Evolutionary conservation across 2,113 vertebrate genomes (phyloP).

Genomic region (Lepus europaeus): DNA sequence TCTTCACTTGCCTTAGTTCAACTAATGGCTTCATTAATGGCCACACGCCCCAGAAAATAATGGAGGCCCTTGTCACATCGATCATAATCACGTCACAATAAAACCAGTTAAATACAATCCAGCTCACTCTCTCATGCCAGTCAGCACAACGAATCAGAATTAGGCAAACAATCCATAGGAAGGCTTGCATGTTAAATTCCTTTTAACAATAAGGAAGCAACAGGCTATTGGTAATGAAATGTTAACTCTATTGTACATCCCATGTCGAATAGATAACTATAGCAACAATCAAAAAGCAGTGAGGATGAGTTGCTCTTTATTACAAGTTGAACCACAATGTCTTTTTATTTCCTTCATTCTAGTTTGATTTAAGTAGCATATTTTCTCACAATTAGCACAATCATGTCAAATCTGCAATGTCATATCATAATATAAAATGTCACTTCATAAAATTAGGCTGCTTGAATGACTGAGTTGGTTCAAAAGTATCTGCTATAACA

Average conservation of each 20-base stretch:
- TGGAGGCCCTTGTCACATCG: constrained; percentile 91
- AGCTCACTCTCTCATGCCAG: constrained; percentile 86
- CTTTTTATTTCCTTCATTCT: constrained; percentile 73
- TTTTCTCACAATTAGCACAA: constrained; percentile 83
- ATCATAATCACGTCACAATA: constrained; percentile 93
- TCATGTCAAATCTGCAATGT: constrained; percentile 78
- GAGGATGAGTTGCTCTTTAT: constrained; percentile 72
- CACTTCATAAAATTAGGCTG: constrained; percentile 78
- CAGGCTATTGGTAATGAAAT: constrained; percentile 80
- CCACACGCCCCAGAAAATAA: constrained; percentile 90
- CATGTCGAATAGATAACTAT: constrained; percentile 77
- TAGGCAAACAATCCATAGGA: constrained; percentile 82
- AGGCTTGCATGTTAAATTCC: constrained; percentile 82
- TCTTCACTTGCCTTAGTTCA: constrained; percentile 91
- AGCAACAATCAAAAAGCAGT: constrained; percentile 74
- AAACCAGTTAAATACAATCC: constrained; percentile 91
- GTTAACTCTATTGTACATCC: constrained; percentile 71
- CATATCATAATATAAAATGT: constrained; percentile 81
- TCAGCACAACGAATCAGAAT: constrained; percentile 84
- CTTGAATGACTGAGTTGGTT: constrained; percentile 80
- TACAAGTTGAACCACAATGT: constrained; percentile 72
- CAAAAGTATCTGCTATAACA: constrained; percentile 69
- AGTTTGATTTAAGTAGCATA: constrained; percentile 77
- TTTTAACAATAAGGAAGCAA: constrained; percentile 80
- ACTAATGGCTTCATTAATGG: constrained; percentile 95